Evolutionary conservation across 53 echinoderm and acorn worm species (phyloP), one percentile per base, ranked within the genome.

Genomic region (Henricia sp.): DNA sequence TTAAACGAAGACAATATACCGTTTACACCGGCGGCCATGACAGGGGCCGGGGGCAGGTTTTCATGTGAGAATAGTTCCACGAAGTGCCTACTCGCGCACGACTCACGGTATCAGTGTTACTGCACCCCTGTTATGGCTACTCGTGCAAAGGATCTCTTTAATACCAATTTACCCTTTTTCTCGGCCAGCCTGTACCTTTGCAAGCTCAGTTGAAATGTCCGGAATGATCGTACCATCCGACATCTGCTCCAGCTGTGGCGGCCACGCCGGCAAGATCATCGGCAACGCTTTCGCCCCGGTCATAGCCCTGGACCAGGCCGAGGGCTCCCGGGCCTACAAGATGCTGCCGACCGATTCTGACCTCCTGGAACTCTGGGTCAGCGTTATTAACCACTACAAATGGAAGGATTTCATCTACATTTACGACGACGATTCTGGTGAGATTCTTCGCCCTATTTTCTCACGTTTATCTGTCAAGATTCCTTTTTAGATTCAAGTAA

Each of bases 321-420:
- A 63, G 21, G 89, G 89, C 1, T 93, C 93, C 2, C 34, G 44
- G 2, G 96, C 93, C 35, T 90, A 89, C 88, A 96, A 96, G 88
- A 90, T 96, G 91, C 60, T 87, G 9, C 93, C 91, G 11, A 82
- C 71, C 5, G 68, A 74, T 0, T 43, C 67, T 0, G 96, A 96
- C 44, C 64, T 96, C 37, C 20, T 84, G 10, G 92, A 93, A 27
- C 78, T 96, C 19, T 57, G 93, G 43, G 36, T 75, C 17, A 91
- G 89, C 3, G 91, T 96, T 21, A 74, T 96, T 63, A 68, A 91
- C 30, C 68, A 96, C 56, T 96, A 89, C 71, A 87, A 87, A 14
- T 96, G 96, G 96, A 57, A 71, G 1, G 86, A 91, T 17, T 93
- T 96, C 77, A 93, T 96, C 50, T 84, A 85, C 65, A 37, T 96